A percentile compares a stretch with the other conserved stretches of the same genome.
Evolutionary conservation across 1,140 invertebrate genomes (phyloP).

Genomic region (Euura lappo): DNA sequence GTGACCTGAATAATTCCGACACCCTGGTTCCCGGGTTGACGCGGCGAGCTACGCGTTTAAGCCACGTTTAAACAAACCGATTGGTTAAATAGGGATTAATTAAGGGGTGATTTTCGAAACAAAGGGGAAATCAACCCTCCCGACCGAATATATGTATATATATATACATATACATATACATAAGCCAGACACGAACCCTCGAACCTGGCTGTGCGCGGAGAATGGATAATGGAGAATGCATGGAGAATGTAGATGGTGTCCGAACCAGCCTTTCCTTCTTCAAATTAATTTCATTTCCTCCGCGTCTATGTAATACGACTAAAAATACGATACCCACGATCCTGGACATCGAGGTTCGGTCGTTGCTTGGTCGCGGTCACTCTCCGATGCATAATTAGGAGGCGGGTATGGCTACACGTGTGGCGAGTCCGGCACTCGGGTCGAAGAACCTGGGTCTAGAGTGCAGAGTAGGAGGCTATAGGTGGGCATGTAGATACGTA

Average conservation of each 20-base stretch:
- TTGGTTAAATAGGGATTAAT: conserved; percentile 52
- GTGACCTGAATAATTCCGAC: background rate
- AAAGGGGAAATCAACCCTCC: conserved; percentile 13
- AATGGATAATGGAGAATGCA: no score
- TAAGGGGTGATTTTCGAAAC: conserved; percentile 35
- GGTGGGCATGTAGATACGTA: background rate
- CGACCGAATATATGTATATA: no score
- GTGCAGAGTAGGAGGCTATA: background rate
- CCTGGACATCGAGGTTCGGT: no score
- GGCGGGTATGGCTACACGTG: background rate
- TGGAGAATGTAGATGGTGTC: no score
- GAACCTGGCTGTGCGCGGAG: no score
- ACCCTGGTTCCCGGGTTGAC: background rate
- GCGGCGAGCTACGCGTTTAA: background rate
- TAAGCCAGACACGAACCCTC: no score
- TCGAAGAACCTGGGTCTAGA: background rate
- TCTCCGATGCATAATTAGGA: background rate
- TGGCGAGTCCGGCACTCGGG: background rate
- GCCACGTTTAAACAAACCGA: conserved; percentile 31
- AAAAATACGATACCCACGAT: no score
- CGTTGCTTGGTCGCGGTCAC: background rate
- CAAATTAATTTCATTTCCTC: no score
- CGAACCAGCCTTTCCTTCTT: no score
- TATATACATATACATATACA: no score
- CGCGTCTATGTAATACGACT: no score